Evolutionary conservation across 2,888 invertebrate species (phyloP).

Genomic region (Liodrosophila aerea): DNA sequence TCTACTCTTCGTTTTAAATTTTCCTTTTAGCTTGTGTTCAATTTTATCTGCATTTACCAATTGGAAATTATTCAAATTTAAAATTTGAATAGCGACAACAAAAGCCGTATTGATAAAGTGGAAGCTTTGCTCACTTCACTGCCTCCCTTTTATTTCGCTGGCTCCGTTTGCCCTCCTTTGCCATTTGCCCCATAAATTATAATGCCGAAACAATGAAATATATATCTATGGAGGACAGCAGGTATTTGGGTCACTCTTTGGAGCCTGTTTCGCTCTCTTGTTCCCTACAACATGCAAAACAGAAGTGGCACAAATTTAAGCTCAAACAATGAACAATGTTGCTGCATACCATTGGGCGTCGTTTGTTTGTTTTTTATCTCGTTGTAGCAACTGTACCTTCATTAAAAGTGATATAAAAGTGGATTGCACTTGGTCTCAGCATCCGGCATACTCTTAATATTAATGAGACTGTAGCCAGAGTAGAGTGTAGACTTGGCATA

Average conservation of each 20-base stretch:
- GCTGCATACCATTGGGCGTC: constrained; percentile 46
- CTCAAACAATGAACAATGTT: constrained; percentile 28
- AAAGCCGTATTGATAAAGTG: constrained; percentile 49
- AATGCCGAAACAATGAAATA: constrained; percentile 50
- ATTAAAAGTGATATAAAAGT: constrained; percentile 39
- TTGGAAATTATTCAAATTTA: constrained; percentile 16
- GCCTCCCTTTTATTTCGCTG: constrained; percentile 41
- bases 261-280: constrained; percentile 21
- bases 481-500: constrained; percentile 6
- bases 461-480: constrained; percentile 36
- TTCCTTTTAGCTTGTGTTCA: background rate
- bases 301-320: constrained; percentile 67
- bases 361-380: background rate
- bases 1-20: constrained; percentile 5
- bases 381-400: constrained; percentile 27
- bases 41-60: constrained; percentile 2
- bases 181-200: constrained; percentile 57
- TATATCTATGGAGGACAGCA: constrained; percentile 26
- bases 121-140: constrained; percentile 43
- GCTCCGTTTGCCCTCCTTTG: constrained; percentile 9
- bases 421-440: constrained; percentile 29
- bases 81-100: constrained; percentile 17
- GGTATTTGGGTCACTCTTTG: constrained; percentile 65
- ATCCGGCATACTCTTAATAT: constrained; percentile 37
- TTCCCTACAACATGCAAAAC: constrained; percentile 51